Evolutionary conservation across 2,888 invertebrate species (phyloP).

Genomic region (Drosophila quinaria): DNA sequence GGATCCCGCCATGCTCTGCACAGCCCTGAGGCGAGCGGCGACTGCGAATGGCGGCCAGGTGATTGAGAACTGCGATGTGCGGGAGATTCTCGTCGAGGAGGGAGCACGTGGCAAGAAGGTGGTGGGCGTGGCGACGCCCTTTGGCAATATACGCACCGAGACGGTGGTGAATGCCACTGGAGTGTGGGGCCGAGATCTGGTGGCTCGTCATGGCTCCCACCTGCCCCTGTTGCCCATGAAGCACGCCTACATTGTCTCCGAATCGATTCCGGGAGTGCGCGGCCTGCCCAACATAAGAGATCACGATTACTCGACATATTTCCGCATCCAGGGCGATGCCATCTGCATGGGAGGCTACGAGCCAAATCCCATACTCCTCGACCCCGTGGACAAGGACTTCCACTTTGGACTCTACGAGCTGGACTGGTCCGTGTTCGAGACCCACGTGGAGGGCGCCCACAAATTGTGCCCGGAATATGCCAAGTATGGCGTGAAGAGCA

Average conservation of each 20-base stretch:
- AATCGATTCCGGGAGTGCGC: conserved; percentile 90
- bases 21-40: conserved; percentile 91
- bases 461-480: conserved; percentile 91
- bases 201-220: conserved; percentile 85
- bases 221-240: conserved; percentile 94
- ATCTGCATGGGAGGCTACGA: conserved; percentile 96
- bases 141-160: conserved; percentile 90
- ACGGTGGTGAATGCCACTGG: conserved; percentile 91
- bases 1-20: conserved; percentile 93
- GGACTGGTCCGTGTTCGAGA: conserved; percentile 94
- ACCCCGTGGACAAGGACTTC: conserved; percentile 91
- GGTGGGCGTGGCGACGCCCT: conserved; percentile 91
- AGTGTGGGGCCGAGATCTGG: conserved; percentile 92
- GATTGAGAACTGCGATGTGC: conserved; percentile 91
- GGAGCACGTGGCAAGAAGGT: conserved; percentile 87
- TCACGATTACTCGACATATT: conserved; percentile 93
- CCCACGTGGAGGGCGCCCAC: conserved; percentile 90
- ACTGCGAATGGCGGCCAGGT: conserved; percentile 90
- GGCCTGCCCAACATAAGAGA: conserved; percentile 94
- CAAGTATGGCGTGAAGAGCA: conserved; percentile 92
- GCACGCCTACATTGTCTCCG: conserved; percentile 95
- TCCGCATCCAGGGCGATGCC: conserved; percentile 93
- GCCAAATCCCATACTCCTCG: conserved; percentile 92
- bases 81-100: conserved; percentile 89
- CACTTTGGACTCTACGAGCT: conserved; percentile 94